Conservation (phyloP, 1,140 invertebrate species). For the Leptinotarsa texana region DNA sequence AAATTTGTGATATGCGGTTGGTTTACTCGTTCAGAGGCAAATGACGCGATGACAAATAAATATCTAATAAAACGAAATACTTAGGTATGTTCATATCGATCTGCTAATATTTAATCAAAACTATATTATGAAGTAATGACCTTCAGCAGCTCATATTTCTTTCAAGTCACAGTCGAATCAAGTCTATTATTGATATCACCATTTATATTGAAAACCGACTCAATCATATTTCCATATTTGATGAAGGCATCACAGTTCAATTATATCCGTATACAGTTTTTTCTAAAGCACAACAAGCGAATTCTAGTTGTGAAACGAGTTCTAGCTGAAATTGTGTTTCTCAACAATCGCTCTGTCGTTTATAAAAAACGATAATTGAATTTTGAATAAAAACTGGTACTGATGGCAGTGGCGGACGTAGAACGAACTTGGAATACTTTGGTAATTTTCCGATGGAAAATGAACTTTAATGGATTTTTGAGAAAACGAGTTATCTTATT, state of each 20-base stretch:
- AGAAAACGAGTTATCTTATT: too few species aligned
- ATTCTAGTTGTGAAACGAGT: background rate
- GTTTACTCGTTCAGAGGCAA: too few species aligned
- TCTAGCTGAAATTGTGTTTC: slow-evolving; percentile 3
- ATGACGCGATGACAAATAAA: too few species aligned
- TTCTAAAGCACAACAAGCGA: background rate
- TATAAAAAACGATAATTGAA: background rate
- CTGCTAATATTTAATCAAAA: too few species aligned
- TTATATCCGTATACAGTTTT: slow-evolving; percentile 3
- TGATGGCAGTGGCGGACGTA: background rate
- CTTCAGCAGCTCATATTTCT: too few species aligned
- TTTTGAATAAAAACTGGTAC: slow-evolving; percentile 1
- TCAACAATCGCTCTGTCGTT: background rate
- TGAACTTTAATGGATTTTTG: too few species aligned
- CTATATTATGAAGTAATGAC: too few species aligned
- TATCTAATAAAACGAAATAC: too few species aligned
- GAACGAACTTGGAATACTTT: too few species aligned
- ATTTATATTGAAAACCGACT: background rate
- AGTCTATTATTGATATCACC: background rate
- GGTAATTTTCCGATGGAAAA: too few species aligned
- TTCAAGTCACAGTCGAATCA: background rate
- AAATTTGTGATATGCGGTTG: too few species aligned
- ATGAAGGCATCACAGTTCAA: background rate
- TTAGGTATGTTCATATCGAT: too few species aligned
- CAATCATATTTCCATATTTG: slow-evolving; percentile 6